These are phyloP conservation scores for Bettongia penicillata DNA, from an alignment of 2,113 vertebrate genomes.

Conservation along the genomic window DNA sequence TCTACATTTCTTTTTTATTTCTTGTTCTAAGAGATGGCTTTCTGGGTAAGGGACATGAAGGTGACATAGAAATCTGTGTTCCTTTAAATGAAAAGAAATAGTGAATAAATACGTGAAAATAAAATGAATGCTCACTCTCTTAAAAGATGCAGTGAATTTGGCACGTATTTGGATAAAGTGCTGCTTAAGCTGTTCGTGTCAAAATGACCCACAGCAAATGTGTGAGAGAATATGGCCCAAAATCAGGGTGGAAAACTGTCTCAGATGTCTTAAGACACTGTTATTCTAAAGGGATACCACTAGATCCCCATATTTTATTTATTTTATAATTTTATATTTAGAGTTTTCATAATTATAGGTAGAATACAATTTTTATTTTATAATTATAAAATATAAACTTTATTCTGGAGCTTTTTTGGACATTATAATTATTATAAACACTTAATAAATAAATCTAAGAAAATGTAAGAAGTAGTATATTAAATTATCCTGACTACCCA, in stretches of 20 bases:
- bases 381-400: too few relatives aligned
- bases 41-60: not conserved
- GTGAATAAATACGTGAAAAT: not conserved
- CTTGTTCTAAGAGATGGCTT: not conserved
- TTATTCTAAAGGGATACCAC: too few relatives aligned
- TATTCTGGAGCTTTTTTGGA: too few relatives aligned
- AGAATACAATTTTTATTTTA: too few relatives aligned
- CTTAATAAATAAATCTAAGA: too few relatives aligned
- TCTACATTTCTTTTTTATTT: not conserved
- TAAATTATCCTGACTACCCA: not conserved
- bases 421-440: too few relatives aligned
- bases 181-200: not conserved
- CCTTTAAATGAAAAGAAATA: not conserved
- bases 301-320: not conserved
- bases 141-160: not conserved
- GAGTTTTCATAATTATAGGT: too few relatives aligned
- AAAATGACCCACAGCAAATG: not conserved
- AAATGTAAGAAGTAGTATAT: too few relatives aligned
- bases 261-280: not conserved
- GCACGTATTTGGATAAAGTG: not conserved
- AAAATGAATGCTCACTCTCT: not conserved
- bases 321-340: too few relatives aligned
- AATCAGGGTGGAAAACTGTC: not conserved
- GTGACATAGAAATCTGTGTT: not conserved
- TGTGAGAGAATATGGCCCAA: not conserved